Conservation (phyloP, 2,113 vertebrate genomes). For the Mustelus asterias region DNA sequence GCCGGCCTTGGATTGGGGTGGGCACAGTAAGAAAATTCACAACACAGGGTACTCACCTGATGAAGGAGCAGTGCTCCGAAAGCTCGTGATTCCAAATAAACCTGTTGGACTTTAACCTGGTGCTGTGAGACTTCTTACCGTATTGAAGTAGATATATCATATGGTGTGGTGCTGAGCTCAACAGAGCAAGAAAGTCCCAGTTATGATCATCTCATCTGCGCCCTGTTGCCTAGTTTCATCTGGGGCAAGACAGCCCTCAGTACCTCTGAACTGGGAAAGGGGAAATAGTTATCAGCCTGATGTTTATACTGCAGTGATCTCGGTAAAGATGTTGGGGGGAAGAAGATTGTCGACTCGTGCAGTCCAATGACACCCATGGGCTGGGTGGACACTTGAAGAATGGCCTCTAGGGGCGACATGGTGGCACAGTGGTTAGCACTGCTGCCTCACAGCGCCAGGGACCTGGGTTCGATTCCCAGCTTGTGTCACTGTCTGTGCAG, state of each 20-base stretch:
- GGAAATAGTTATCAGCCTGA: background rate
- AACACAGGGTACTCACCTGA: too few relatives aligned
- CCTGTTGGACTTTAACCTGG: too few relatives aligned
- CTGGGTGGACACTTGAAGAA: background rate
- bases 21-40: too few relatives aligned
- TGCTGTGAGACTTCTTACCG: too few relatives aligned
- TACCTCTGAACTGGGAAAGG: background rate
- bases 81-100: too few relatives aligned
- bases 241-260: background rate
- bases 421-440: too few relatives aligned
- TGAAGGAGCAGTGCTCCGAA: too few relatives aligned
- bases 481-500: too few relatives aligned
- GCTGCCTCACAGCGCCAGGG: too few relatives aligned
- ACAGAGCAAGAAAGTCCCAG: background rate
- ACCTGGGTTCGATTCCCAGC: too few relatives aligned
- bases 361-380: background rate
- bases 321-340: background rate
- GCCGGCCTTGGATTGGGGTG: too few relatives aligned
- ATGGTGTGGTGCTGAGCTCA: background rate
- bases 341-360: background rate
- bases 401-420: background rate
- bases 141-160: background rate
- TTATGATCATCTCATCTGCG: background rate
- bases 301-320: background rate
- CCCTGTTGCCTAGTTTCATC: background rate